Evolutionary conservation across 2,888 invertebrate species (phyloP).

Genomic region (Chymomyza caudatula): DNA sequence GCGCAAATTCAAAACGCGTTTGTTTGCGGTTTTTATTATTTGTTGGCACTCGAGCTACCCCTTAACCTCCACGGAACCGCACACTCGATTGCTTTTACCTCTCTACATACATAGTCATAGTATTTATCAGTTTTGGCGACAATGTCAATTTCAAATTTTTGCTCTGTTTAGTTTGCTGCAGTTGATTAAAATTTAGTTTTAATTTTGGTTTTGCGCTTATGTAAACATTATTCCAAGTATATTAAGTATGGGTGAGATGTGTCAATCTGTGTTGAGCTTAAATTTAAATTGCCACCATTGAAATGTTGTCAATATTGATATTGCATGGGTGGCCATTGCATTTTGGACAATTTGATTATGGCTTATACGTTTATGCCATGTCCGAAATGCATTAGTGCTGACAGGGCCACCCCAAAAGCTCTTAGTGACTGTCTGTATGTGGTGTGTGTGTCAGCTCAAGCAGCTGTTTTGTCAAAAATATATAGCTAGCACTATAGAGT

Average conservation of each 20-base stretch:
- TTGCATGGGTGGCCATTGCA: slow-evolving; percentile 29
- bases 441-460: slow-evolving; percentile 8
- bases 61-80: not conserved
- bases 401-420: slow-evolving; percentile 19
- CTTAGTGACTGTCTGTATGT: not conserved
- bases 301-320: slow-evolving; percentile 42
- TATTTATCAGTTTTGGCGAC: too few species aligned
- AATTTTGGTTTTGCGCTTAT: slow-evolving; percentile 43
- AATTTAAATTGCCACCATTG: slow-evolving; percentile 10
- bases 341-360: slow-evolving; percentile 46
- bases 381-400: slow-evolving; percentile 35
- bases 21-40: slow-evolving; percentile 13
- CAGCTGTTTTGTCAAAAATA: slow-evolving; percentile 2
- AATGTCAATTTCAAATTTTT: not conserved
- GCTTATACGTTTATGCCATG: slow-evolving; percentile 32
- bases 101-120: not conserved
- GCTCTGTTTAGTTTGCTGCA: slow-evolving; percentile 22
- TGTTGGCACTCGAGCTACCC: slow-evolving; percentile 9
- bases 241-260: slow-evolving; percentile 5
- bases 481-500: not conserved
- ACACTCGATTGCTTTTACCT: too few species aligned
- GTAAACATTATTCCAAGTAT: slow-evolving; percentile 1
- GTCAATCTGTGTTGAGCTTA: slow-evolving; percentile 10
- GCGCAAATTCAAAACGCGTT: not conserved
- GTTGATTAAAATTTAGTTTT: slow-evolving; percentile 68